Base-by-base conservation (phyloP, 2,888 invertebrate species). In the Drosophila monieri region DNA sequence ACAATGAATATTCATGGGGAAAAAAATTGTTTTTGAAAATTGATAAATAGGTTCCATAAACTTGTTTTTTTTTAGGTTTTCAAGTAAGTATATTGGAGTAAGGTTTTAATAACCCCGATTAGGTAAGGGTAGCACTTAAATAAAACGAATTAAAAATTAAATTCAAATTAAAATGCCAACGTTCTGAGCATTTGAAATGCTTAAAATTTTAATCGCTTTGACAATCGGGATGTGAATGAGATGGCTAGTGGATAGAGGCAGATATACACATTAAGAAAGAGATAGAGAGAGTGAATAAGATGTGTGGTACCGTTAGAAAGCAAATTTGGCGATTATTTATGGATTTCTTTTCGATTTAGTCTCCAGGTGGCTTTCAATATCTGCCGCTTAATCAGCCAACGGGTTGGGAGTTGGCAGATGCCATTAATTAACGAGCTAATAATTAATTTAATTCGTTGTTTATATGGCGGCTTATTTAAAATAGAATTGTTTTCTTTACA, bases 391-490 rank as follows among this genome's bases (percentile, higher is more conserved):
- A 78, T 78, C 76, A 74, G 65, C 46, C 23, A 27, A 52, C 62
- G 37, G 62, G 46, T 39, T 23, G 10, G 23, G 9, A 32, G 62
- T 14, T 35, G 35, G 35, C 14, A 53, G 62, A 52, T 49, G 48
- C 15, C 35, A 32, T 62, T 77, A 77, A 85, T 80, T 80, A 80
- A 80, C 75, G 62, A 64, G 48, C 66, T 65, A 59, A 74, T 59
- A 80, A 77, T 67, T 69, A 66, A 80, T 77, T 77, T 53, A 64
- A 76, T 69, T 65, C 68, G 44, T 65, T 67, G 78, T 68, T 76
- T 64, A 80, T 59, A 48, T 67, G 74, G 53, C 74, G 78, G 74
- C 69, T 59, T 56, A 48, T 32, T 47, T 51, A 66, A 72, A 80
- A 80, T 61, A 53, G 58, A 60, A 74, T 59, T 74, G 66, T 55